Percentiles rank a stretch among this genome's conserved stretches.
Conservation (phyloP, 2,797 vertebrate genomes). For the Carduelis carduelis region DNA sequence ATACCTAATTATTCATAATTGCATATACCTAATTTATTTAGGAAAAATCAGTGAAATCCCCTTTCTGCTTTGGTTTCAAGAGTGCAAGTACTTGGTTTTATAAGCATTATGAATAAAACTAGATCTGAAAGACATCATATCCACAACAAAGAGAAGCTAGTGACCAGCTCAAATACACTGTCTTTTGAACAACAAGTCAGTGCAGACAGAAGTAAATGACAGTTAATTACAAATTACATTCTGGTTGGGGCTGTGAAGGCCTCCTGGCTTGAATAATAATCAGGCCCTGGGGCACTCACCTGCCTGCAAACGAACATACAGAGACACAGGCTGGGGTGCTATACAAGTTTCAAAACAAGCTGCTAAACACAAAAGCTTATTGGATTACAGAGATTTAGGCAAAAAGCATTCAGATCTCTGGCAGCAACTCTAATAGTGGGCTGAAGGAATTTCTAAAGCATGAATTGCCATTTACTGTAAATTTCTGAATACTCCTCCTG, state of each 20-base stretch:
- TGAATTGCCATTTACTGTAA: constrained; percentile 43
- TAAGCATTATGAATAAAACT: constrained; percentile 51
- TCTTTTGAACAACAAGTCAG: constrained; percentile 80
- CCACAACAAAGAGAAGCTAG: constrained; percentile 75
- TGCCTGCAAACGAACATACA: constrained; percentile 76
- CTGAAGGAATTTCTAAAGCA: constrained; percentile 64
- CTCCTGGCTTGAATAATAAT: constrained; percentile 79
- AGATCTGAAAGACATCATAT: constrained; percentile 73
- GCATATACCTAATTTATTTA: constrained; percentile 55
- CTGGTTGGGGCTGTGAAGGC: constrained; percentile 76
- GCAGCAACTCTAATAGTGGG: constrained; percentile 60
- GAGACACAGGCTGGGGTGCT: constrained; percentile 76
- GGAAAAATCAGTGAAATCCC: constrained; percentile 25
- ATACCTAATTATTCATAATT: constrained; percentile 37
- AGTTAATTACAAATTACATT: constrained; percentile 88
- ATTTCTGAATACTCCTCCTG: constrained; percentile 18
- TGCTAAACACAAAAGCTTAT: constrained; percentile 85
- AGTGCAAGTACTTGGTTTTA: constrained; percentile 46
- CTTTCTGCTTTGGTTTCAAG: constrained; percentile 37
- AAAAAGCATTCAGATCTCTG: constrained; percentile 75
- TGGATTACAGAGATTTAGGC: constrained; percentile 87
- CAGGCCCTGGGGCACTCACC: constrained; percentile 82
- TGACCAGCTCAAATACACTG: constrained; percentile 75
- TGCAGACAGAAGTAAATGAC: constrained; percentile 82
- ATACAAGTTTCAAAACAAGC: constrained; percentile 83